These are phyloP conservation scores for Drosophila suboccidentalis DNA, from an alignment of 2,888 invertebrate genomes.

Conservation along the genomic window DNA sequence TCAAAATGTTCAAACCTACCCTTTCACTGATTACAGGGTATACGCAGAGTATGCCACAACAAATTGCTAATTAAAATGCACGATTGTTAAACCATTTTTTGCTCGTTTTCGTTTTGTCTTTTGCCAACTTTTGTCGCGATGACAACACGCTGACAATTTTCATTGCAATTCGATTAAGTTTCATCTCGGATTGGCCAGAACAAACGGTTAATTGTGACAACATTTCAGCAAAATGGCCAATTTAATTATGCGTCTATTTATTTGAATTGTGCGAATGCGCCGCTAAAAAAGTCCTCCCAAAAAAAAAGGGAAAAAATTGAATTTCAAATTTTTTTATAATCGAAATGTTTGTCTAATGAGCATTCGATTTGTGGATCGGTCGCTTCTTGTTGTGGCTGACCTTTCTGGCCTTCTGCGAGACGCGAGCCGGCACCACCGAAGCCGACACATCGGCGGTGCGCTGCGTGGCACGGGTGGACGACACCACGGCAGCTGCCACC, in stretches of 20 bases:
- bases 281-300: neutral
- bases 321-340: neutral
- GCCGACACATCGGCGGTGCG: neutral
- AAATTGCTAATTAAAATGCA: conserved; percentile 70
- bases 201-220: conserved; percentile 53
- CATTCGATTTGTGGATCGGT: conserved; percentile 2
- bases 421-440: neutral
- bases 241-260: conserved; percentile 33
- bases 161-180: conserved; percentile 73
- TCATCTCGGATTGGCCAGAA: conserved; percentile 10
- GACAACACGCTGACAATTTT: conserved; percentile 65
- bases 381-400: neutral
- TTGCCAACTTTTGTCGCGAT: conserved; percentile 5
- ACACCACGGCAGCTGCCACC: neutral
- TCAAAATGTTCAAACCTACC: too few species aligned
- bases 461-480: neutral
- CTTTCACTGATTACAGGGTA: conserved; percentile 10
- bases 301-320: neutral
- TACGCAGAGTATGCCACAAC: neutral
- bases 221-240: conserved; percentile 34
- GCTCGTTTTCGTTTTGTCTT: conserved; percentile 2
- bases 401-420: conserved; percentile 1
- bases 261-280: neutral
- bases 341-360: neutral
- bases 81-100: conserved; percentile 32